Conservation (phyloP, 2,797 vertebrate species). For the Microchirus variegatus region DNA sequence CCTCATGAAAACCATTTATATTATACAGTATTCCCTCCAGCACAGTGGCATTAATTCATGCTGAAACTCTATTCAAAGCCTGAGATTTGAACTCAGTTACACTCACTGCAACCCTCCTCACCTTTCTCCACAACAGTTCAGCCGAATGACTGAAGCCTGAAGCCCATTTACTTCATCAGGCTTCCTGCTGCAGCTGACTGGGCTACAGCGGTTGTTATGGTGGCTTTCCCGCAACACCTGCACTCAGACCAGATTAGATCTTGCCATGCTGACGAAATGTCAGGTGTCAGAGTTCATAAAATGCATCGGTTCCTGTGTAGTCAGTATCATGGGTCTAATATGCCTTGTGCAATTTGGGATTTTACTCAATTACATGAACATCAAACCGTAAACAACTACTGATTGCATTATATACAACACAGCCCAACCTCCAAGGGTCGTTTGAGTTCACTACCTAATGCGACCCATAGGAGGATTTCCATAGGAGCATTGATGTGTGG, state of each 20-base stretch:
- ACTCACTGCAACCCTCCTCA: constrained; percentile 42
- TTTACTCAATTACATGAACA: constrained; percentile 73
- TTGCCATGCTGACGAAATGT: constrained; percentile 44
- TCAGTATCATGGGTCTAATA: constrained; percentile 53
- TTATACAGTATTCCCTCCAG: constrained; percentile 61
- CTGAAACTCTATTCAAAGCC: constrained; percentile 60
- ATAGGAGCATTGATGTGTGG: no score
- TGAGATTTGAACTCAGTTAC: constrained; percentile 53
- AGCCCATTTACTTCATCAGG: constrained; percentile 47
- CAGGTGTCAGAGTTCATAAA: constrained; percentile 49
- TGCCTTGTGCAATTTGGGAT: constrained; percentile 60
- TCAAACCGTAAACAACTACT: constrained; percentile 59
- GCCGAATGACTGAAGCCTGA: constrained; percentile 42
- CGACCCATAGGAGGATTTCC: no score
- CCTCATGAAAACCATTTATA: constrained; percentile 68
- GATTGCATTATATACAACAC: constrained; percentile 70
- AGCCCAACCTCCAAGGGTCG: no score
- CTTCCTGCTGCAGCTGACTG: constrained; percentile 28
- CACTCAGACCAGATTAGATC: constrained; percentile 31
- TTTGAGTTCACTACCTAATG: no score
- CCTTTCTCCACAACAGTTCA: constrained; percentile 55
- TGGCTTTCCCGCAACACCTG: constrained; percentile 21
- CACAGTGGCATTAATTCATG: constrained; percentile 68
- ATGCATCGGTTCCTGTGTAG: constrained; percentile 17
- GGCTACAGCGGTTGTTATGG: constrained; percentile 9